A percentile compares a stretch with the other conserved stretches of the same genome.
These are phyloP conservation scores for Chrysopa pallens DNA, from an alignment of 1,140 invertebrate genomes.

Conservation along the genomic window DNA sequence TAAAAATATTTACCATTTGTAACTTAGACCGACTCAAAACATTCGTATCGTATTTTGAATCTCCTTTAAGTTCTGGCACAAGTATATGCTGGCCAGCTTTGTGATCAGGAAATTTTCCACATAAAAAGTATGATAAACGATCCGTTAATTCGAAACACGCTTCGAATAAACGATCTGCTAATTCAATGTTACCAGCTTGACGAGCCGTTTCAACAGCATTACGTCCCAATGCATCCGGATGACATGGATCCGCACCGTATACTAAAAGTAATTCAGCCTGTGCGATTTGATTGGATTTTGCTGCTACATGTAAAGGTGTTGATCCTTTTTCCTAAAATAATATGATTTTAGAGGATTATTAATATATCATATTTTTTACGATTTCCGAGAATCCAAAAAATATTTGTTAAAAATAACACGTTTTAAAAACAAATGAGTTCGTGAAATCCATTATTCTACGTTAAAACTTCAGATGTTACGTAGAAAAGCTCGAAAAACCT, in stretches of 20 bases:
- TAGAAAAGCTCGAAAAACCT: too few species aligned
- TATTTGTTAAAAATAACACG: too few species aligned
- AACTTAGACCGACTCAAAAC: slow-evolving; percentile 32
- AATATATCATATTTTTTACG: too few species aligned
- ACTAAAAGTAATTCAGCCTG: slow-evolving; percentile 82
- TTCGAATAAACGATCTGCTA: slow-evolving; percentile 72
- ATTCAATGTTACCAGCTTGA: slow-evolving; percentile 58
- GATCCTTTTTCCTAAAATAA: slow-evolving; percentile 69
- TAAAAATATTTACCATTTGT: slow-evolving; percentile 44
- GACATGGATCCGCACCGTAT: slow-evolving; percentile 87
- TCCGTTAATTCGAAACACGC: slow-evolving; percentile 91
- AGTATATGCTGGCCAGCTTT: slow-evolving; percentile 68
- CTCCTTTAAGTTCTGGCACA: slow-evolving; percentile 46
- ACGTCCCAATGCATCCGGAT: slow-evolving; percentile 53
- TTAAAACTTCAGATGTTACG: too few species aligned
- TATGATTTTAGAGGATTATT: too few species aligned
- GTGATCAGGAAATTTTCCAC: slow-evolving; percentile 73
- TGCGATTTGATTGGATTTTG: slow-evolving; percentile 61
- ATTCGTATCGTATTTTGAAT: slow-evolving; percentile 1
- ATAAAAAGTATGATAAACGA: slow-evolving; percentile 74
- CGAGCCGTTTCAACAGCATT: slow-evolving; percentile 71
- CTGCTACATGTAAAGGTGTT: slow-evolving; percentile 84
- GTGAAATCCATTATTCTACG: too few species aligned
- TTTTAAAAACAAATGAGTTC: too few species aligned
- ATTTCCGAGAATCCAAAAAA: too few species aligned